Percentiles rank a stretch among this genome's conserved stretches.
These are phyloP conservation scores for Cariama cristata DNA, from an alignment of 2,113 vertebrate genomes.

Conservation along the genomic window DNA sequence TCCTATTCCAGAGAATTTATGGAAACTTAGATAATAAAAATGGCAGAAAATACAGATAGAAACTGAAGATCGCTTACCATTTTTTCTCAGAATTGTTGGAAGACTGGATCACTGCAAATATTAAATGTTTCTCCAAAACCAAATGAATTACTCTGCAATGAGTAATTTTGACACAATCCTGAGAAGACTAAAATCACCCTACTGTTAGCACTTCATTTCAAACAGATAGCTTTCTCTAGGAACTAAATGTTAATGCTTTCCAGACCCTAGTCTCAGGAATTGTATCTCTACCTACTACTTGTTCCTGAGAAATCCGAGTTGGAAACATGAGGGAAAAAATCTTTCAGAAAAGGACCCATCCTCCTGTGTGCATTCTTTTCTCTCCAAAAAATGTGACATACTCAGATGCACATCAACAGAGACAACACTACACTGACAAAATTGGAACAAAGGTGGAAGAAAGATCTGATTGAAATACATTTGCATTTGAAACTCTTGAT, in stretches of 20 bases:
- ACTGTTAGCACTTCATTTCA: not conserved
- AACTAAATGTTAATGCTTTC: not conserved
- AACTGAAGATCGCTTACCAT: not conserved
- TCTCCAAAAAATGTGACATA: not conserved
- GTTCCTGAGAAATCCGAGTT: not conserved
- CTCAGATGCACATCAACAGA: not conserved
- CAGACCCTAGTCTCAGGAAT: not conserved
- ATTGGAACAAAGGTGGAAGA: not conserved
- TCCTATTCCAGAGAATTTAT: not conserved
- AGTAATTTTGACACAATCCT: not conserved
- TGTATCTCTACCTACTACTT: not conserved
- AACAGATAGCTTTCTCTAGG: not conserved
- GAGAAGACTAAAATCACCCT: not conserved
- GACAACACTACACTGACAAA: not conserved
- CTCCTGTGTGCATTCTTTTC: not conserved
- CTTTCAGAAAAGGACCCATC: not conserved
- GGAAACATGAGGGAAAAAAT: not conserved
- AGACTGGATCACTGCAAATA: not conserved
- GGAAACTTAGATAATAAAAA: not conserved
- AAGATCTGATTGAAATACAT: not conserved
- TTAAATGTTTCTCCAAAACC: not conserved
- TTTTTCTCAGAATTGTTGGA: not conserved
- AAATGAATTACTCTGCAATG: not conserved
- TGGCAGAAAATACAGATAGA: not conserved
- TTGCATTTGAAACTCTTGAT: constrained; percentile 7